Evolutionary conservation across 2,113 vertebrate species (phyloP), one percentile per base, ranked within the genome.

Genomic region (Synchiropus splendidus): DNA sequence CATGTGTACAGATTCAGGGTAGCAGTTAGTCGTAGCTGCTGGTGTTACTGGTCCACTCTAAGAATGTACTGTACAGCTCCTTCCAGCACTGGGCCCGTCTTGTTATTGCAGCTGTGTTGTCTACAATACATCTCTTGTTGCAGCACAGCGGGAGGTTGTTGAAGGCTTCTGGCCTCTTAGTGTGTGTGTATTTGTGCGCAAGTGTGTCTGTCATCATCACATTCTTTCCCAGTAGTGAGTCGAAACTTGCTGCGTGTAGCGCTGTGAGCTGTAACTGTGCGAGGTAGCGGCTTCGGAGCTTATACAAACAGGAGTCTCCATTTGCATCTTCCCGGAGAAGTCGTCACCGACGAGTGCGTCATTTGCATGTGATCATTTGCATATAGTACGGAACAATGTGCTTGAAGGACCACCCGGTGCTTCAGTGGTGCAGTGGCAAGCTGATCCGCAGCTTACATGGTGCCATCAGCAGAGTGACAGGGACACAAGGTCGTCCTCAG

Each of bases 51-150:
- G 58, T 78, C 63, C 70, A 60, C 64, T 67, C 71, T 56, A 13
- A 50, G 65, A 68, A 49, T n/a, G n/a, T n/a, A n/a, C n/a, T 15
- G 45, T 55, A 52, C 8, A 27, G 54, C 70, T 70, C 46, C 58
- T 61, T 66, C 54, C 27, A 70, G 67, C 70, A 58, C 58, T 68
- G 56, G 54, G 66, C 70, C 55, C 47, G 65, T 59, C 72, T 67
- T 80, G 74, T 83, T 83, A 70, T 79, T 83, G 80, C 76, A 83
- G 80, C 80, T 83, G 80, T 74, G 76, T 79, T 70, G 70, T 79
- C 68, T 64, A 79, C 75, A 80, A 79, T 83, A 66, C 74, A 68
- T 67, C 72, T 71, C 77, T 79, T 82, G 74, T 80, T 78, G 77
- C 58, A 63, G 63, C 75, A 37, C 77, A 68, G 74, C 74, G 45